These are phyloP conservation scores for Ursus arctos DNA, from an alignment of 2,113 vertebrate species.

Conservation along the genomic window DNA sequence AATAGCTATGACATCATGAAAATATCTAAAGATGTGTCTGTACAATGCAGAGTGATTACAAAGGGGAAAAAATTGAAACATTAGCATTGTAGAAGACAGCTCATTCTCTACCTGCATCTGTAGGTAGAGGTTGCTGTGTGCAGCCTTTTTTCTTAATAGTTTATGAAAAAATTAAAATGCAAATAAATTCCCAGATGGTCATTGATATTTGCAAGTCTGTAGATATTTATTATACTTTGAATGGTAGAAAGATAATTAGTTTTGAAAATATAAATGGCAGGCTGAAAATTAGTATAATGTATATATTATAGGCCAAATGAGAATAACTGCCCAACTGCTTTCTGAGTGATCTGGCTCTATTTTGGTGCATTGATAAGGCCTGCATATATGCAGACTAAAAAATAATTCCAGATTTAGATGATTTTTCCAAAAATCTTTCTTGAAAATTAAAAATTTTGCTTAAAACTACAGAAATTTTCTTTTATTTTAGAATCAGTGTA, in stretches of 20 bases:
- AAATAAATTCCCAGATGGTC: not conserved
- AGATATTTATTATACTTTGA: conserved; percentile 23
- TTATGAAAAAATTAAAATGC: conserved; percentile 22
- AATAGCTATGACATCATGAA: not conserved
- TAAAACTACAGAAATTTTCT: not conserved
- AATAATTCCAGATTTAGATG: not conserved
- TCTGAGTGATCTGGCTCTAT: not conserved
- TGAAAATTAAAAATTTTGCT: not conserved
- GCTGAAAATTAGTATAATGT: conserved; percentile 31
- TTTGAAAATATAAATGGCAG: conserved; percentile 42
- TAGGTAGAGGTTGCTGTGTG: not conserved
- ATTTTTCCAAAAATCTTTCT: not conserved
- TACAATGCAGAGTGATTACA: not conserved
- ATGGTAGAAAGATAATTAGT: conserved; percentile 40
- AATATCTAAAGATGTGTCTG: not conserved
- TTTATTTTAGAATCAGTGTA: conserved; percentile 12
- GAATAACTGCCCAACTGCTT: not conserved
- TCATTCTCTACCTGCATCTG: not conserved
- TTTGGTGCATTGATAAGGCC: not conserved
- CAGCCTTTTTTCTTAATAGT: not conserved
- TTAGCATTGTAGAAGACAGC: not conserved
- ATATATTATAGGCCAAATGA: not conserved
- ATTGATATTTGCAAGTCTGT: conserved; percentile 8
- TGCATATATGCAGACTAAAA: not conserved
- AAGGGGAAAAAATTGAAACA: not conserved